A percentile compares a stretch with the other conserved stretches of the same genome.
Conservation (phyloP, 2,888 invertebrate species). For the Papilio elwesi region DNA sequence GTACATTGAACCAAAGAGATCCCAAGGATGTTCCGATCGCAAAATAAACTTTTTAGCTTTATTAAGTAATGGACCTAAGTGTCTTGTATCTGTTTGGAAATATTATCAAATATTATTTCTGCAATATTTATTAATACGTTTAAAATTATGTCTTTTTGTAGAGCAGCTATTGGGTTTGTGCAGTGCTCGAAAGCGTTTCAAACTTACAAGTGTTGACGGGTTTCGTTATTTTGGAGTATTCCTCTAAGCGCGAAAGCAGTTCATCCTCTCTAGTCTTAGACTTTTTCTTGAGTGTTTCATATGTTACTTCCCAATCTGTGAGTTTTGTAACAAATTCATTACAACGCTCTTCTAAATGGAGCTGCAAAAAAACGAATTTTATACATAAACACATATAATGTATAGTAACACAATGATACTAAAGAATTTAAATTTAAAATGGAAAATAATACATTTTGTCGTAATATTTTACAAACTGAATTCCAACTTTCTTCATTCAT, state of each 20-base stretch:
- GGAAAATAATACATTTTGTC: no score
- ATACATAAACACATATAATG: neutral
- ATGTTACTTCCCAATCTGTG: constrained; percentile 80
- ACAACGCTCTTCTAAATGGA: constrained; percentile 60
- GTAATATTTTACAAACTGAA: no score
- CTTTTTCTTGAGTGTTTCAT: constrained; percentile 79
- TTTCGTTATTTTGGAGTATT: constrained; percentile 56
- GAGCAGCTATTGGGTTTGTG: neutral
- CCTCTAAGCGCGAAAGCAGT: constrained; percentile 75
- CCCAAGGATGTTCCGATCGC: no score
- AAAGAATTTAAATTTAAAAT: no score
- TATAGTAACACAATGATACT: neutral
- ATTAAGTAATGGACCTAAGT: no score
- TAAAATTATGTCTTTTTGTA: no score
- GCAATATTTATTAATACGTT: no score
- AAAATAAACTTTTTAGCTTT: no score
- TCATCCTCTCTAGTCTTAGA: constrained; percentile 82
- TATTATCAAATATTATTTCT: no score
- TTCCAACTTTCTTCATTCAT: no score
- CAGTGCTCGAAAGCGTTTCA: constrained; percentile 7
- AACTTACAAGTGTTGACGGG: constrained; percentile 57
- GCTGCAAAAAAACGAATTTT: constrained; percentile 51
- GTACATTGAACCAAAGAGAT: no score
- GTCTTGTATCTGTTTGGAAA: no score
- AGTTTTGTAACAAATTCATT: constrained; percentile 61